Percentiles rank a stretch among this genome's conserved stretches.
phyloP scores from a whole-genome alignment of 2,888 invertebrate species.

The Troides helena region DNA sequence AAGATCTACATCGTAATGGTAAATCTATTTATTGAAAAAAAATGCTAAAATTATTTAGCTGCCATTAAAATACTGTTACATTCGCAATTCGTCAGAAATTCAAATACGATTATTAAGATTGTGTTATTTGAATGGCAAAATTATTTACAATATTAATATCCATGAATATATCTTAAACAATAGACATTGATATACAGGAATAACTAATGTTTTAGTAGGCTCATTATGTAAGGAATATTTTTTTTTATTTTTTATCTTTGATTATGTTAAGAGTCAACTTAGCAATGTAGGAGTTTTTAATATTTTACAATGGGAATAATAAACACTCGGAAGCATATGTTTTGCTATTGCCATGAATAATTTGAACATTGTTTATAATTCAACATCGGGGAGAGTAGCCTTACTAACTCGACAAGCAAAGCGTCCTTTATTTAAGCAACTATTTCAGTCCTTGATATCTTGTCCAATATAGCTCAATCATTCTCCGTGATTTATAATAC shows the following conservation, averaged over 20 bases:
- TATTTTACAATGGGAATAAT: no score
- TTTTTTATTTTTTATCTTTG: no score
- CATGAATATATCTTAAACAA: neutral
- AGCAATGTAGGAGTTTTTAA: no score
- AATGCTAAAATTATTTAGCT: constrained; percentile 3
- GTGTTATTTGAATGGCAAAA: neutral
- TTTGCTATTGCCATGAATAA: neutral
- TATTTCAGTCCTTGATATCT: constrained; percentile 46
- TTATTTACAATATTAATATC: constrained; percentile 7
- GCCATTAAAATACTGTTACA: constrained; percentile 4
- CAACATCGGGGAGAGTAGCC: constrained; percentile 30
- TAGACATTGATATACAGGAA: neutral
- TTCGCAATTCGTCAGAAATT: constrained; percentile 4
- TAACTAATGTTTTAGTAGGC: constrained; percentile 2
- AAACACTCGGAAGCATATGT: no score
- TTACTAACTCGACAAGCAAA: constrained; percentile 27
- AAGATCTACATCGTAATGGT: constrained; percentile 10
- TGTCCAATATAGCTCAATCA: constrained; percentile 48
- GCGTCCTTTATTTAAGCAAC: constrained; percentile 32
- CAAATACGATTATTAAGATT: constrained; percentile 7
- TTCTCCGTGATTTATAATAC: constrained; percentile 61
- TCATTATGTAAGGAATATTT: neutral
- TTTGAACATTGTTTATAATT: constrained; percentile 3
- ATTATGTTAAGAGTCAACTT: no score
- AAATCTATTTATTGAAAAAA: neutral